phyloP scores from a whole-genome alignment of 2,113 vertebrate genomes.

The Chionodraco myersi region DNA sequence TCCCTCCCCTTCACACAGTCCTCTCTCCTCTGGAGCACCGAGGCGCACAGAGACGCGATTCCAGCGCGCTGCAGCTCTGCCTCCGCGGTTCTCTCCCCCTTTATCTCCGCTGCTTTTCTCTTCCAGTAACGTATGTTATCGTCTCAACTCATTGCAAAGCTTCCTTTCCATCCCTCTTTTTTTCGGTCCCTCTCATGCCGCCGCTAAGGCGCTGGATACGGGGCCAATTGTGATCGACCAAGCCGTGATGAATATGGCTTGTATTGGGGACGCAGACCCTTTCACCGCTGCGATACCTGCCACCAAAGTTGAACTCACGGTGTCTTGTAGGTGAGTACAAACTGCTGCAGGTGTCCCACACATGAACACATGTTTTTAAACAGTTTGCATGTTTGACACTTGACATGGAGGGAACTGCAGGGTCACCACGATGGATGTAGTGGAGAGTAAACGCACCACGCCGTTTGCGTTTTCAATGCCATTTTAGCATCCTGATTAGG shows the following conservation, averaged over 20 bases:
- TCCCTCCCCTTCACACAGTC: slow-evolving; percentile 35
- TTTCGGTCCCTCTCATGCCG: slow-evolving; percentile 52
- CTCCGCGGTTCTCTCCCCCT: not conserved
- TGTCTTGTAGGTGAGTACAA: slow-evolving; percentile 92
- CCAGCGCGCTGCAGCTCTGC: slow-evolving; percentile 30
- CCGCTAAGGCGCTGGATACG: slow-evolving; percentile 43
- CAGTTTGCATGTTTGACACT: not conserved
- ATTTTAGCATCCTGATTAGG: not conserved
- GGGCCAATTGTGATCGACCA: slow-evolving; percentile 54
- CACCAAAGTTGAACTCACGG: slow-evolving; percentile 95
- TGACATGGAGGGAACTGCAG: not conserved
- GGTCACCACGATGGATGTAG: not conserved
- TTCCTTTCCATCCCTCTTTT: not conserved
- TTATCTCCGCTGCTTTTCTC: not conserved
- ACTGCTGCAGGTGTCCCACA: not conserved
- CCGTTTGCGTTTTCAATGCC: not conserved
- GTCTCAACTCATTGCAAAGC: not conserved
- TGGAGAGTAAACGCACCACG: not conserved
- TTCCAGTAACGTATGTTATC: not conserved
- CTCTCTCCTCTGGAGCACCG: slow-evolving; percentile 46
- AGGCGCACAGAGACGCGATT: slow-evolving; percentile 54
- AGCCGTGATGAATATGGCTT: slow-evolving; percentile 87
- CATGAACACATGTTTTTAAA: too few species aligned
- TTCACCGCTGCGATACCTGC: slow-evolving; percentile 93
- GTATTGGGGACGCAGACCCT: slow-evolving; percentile 90